phyloP scores from a whole-genome alignment of 2,113 vertebrate genomes.

The Porphyrio hochstetteri region DNA sequence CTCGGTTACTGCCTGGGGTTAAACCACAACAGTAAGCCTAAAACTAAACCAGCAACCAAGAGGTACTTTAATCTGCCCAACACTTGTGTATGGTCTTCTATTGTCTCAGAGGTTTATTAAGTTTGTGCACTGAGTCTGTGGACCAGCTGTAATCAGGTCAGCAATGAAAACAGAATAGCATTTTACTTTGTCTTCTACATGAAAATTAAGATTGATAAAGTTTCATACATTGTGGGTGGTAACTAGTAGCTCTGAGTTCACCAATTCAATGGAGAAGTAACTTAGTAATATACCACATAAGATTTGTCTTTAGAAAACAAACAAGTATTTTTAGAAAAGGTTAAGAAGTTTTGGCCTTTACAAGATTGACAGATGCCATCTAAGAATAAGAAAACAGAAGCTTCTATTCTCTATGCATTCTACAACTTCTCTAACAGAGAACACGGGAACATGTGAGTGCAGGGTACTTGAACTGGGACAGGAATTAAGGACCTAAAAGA shows the following conservation, averaged over 20 bases:
- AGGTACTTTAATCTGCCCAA: background rate
- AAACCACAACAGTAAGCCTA: background rate
- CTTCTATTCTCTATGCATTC: background rate
- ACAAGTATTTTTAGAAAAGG: background rate
- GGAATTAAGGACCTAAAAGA: background rate
- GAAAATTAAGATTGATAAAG: background rate
- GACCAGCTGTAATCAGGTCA: background rate
- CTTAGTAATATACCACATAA: background rate
- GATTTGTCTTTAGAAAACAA: background rate
- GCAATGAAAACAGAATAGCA: background rate
- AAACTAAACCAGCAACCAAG: background rate
- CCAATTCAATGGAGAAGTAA: background rate
- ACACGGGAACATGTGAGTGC: background rate
- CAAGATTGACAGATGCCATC: background rate
- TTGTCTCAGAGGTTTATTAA: background rate
- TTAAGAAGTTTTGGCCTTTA: background rate
- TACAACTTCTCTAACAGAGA: background rate
- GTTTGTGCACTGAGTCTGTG: background rate
- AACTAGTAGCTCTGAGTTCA: background rate
- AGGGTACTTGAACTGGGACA: background rate
- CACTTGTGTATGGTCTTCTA: background rate
- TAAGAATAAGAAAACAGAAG: background rate
- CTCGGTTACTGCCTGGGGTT: too few relatives aligned
- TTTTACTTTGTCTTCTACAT: background rate
- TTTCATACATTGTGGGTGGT: accelerated